Percentiles rank a stretch among this genome's conserved stretches.
phyloP scores from a whole-genome alignment of 2,113 vertebrate species.

The Antechinus flavipes region DNA sequence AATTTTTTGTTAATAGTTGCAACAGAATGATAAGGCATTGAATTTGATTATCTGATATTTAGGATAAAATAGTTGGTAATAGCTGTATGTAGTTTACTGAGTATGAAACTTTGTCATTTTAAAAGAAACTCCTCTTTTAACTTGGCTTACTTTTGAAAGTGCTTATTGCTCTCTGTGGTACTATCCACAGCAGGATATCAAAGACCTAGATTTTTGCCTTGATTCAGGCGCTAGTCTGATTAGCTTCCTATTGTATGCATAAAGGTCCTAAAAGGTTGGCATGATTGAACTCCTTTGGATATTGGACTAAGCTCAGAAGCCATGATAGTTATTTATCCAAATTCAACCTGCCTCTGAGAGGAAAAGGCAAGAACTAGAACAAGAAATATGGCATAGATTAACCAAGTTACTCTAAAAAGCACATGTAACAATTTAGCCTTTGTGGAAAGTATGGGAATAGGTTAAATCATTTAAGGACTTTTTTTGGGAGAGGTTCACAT shows the following conservation, averaged over 20 bases:
- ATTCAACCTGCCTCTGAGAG: neutral
- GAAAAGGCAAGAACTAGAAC: neutral
- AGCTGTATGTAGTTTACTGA: neutral
- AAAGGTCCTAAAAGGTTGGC: neutral
- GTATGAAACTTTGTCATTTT: constrained; percentile 9
- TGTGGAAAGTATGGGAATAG: neutral
- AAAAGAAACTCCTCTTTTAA: constrained; percentile 28
- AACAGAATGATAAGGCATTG: neutral
- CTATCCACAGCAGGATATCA: constrained; percentile 11
- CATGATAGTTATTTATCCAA: neutral
- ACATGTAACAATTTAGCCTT: neutral
- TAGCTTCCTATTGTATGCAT: neutral
- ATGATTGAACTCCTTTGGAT: neutral
- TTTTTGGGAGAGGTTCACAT: neutral
- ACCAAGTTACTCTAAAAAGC: neutral
- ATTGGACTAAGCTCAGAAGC: neutral
- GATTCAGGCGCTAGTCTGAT: neutral
- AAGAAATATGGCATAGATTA: neutral
- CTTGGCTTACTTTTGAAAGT: neutral
- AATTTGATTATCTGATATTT: neutral
- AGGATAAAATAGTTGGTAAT: neutral
- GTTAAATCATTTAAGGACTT: neutral
- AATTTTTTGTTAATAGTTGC: constrained; percentile 28
- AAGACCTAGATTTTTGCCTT: neutral
- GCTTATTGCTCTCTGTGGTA: neutral